Evolutionary conservation across 2,797 vertebrate genomes (phyloP).

Genomic region (Sylvia borin): DNA sequence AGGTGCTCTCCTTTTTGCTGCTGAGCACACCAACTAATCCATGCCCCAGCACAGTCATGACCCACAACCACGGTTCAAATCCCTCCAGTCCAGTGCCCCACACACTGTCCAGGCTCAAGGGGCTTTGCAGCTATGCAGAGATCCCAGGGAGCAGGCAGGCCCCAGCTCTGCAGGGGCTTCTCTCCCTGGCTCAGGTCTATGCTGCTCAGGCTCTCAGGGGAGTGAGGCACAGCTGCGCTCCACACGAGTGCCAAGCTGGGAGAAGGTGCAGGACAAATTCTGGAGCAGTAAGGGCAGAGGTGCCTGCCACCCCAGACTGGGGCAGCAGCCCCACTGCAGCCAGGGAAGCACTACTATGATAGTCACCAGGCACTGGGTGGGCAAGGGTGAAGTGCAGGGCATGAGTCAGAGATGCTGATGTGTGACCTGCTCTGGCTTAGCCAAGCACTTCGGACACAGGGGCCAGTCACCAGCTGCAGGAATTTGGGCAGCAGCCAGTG

Average conservation of each 20-base stretch:
- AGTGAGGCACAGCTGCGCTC: neutral
- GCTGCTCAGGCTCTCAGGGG: neutral
- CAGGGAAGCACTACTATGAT: fast-evolving
- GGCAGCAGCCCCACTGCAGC: neutral
- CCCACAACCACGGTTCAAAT: neutral
- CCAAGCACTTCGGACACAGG: neutral
- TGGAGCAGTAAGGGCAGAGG: neutral
- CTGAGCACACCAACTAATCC: neutral
- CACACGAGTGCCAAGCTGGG: neutral
- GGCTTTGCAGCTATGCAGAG: neutral
- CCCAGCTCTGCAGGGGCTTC: neutral
- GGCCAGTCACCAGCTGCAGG: neutral
- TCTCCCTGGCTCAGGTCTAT: neutral
- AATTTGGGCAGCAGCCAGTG: neutral
- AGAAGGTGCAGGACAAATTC: neutral
- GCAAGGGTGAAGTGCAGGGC: neutral
- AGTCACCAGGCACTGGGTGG: neutral
- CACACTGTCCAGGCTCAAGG: neutral
- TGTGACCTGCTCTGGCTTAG: neutral
- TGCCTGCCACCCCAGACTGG: neutral
- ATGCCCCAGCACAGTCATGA: neutral
- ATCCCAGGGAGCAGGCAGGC: neutral
- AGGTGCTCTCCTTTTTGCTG: neutral
- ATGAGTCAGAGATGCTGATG: fast-evolving
- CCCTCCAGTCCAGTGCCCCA: neutral